A percentile compares a stretch with the other conserved stretches of the same genome.
These are phyloP conservation scores for Drosophila ananassae DNA, from an alignment of 1,140 invertebrate species.

Conservation along the genomic window DNA sequence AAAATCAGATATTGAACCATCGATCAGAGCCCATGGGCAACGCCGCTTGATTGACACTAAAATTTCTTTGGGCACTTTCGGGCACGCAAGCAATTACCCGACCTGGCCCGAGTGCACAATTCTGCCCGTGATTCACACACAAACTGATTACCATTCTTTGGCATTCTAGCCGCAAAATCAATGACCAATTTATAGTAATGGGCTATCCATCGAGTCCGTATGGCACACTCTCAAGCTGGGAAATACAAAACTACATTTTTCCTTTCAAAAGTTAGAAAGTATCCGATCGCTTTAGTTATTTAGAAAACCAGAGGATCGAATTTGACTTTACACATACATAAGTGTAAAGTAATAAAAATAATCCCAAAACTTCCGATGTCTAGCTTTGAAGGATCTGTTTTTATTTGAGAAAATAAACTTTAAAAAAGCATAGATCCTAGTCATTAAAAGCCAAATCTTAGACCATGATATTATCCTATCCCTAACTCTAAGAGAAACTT, in stretches of 20 bases:
- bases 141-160: constrained; percentile 74
- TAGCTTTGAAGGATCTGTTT: not conserved
- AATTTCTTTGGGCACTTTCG: constrained; percentile 66
- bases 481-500: no score
- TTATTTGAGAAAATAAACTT: not conserved
- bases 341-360: no score
- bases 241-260: constrained; percentile 28
- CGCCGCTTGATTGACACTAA: constrained; percentile 75
- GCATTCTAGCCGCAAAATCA: constrained; percentile 59
- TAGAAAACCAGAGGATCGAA: no score
- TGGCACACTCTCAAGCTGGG: constrained; percentile 31
- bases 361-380: not conserved
- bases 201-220: constrained; percentile 14
- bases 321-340: no score
- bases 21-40: constrained; percentile 44
- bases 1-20: constrained; percentile 72
- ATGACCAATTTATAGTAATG: constrained; percentile 70
- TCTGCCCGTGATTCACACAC: constrained; percentile 56
- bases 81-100: constrained; percentile 61
- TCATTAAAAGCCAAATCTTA: no score
- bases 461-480: no score
- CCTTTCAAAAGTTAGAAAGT: not conserved
- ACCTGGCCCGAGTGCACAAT: constrained; percentile 27
- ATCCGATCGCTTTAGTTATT: no score
- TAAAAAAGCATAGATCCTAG: not conserved